Conservation (phyloP, 2,113 vertebrate genomes). For the Rhineura floridana region DNA sequence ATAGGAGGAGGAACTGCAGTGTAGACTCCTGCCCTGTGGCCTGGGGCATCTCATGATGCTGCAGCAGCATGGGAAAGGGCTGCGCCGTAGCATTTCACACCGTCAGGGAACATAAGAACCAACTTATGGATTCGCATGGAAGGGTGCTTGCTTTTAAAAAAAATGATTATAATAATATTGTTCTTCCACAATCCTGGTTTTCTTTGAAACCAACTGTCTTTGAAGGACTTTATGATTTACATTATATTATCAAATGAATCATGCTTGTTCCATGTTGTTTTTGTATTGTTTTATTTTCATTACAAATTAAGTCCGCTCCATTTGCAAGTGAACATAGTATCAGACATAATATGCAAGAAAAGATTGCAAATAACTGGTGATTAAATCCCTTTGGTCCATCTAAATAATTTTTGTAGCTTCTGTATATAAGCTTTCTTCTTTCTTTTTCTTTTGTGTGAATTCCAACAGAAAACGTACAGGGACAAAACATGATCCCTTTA, state of each 20-base stretch:
- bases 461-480: conserved; percentile 1
- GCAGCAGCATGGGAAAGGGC: neutral
- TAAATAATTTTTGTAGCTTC: neutral
- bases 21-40: neutral
- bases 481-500: conserved; percentile 6
- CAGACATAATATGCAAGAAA: conserved; percentile 39
- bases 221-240: conserved; percentile 21
- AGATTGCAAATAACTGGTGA: neutral
- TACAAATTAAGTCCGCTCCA: conserved; percentile 57
- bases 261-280: conserved; percentile 31
- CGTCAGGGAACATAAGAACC: neutral
- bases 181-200: conserved; percentile 9
- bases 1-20: neutral
- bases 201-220: neutral
- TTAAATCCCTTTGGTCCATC: neutral
- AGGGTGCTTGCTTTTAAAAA: conserved; percentile 22
- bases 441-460: conserved; percentile 4
- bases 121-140: neutral
- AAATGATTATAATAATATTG: neutral
- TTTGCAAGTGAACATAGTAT: conserved; percentile 45
- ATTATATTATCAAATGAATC: conserved; percentile 24
- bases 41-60: neutral
- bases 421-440: neutral
- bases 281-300: conserved; percentile 46
- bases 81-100: neutral